Evolutionary conservation across 1,140 invertebrate species (phyloP), one percentile per base, ranked within the genome.

Genomic region (Apis laboriosa): DNA sequence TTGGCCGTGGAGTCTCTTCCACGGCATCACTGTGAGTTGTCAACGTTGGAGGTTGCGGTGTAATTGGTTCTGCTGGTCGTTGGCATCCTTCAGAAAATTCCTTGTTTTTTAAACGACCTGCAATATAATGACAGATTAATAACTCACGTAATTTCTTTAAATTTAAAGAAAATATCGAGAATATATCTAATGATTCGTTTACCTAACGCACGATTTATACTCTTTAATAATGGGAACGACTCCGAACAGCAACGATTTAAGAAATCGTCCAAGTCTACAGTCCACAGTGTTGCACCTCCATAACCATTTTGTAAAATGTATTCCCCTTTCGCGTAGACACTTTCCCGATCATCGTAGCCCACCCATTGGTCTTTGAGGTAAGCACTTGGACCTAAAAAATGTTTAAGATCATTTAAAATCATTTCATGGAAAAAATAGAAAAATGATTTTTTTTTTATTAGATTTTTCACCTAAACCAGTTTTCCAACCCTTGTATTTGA

Each of bases 221-320:
- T 96, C 49, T 95, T 95, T 17, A 98, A 92, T 9, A 98, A 90
- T 0, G 97, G 97, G 85, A 96, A 98, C 0, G 97, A 93, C 89
- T 97, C 97, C 5, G 92, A 92, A 88, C 97, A 98, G 91, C 97
- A 98, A 0, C 95, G 93, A 92, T 98, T 98, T 63, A 95, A 96
- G 88, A 98, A 98, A 90, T 99, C 98, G 88, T 99, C 98, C 80
- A 99, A 92, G 90, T 99, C 98, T 0, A 99, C 95, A 0, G 98
- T 98, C 98, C 98, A 99, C 3, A 98, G 96, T 82, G 97, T 97
- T 2, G 96, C 96, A 13, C 98, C 98, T 3, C 97, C 97, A 80
- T 96, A 96, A 13, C 96, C 96, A 89, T 96, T 95, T 4, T 95
- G 93, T 28, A 95, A 92, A 2, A 97, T 96, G 94, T 96, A 98